Conservation (phyloP, 2,797 vertebrate genomes). For the Hoplostethus mediterraneus region DNA sequence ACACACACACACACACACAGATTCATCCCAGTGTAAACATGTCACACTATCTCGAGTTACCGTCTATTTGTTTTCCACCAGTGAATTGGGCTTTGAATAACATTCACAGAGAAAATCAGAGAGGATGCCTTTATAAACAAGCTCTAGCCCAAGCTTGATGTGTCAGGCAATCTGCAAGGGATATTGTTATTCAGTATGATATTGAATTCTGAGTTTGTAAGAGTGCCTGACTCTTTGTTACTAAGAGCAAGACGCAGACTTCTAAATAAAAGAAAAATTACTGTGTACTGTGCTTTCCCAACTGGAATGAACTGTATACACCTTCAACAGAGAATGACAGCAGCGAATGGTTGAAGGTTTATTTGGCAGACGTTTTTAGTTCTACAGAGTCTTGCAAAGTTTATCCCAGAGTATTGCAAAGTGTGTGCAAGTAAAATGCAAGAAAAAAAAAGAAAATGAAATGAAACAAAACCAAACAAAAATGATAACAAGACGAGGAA, state of each 20-base stretch:
- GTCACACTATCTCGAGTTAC: constrained; percentile 27
- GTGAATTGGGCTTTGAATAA: constrained; percentile 43
- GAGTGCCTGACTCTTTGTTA: constrained; percentile 25
- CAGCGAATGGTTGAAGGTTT: too few relatives aligned
- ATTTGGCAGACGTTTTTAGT: too few relatives aligned
- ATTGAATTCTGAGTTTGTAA: constrained; percentile 17
- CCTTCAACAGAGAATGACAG: too few relatives aligned
- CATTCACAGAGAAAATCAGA: constrained; percentile 33
- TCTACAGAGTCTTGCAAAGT: too few relatives aligned
- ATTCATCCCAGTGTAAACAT: constrained; percentile 22
- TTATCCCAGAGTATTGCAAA: too few relatives aligned
- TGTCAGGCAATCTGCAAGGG: constrained; percentile 10
- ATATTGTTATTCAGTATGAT: constrained; percentile 26
- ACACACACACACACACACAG: constrained; percentile 10
- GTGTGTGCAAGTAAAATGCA: too few relatives aligned
- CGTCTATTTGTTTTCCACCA: constrained; percentile 38
- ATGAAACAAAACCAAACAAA: background rate
- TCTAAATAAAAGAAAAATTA: background rate
- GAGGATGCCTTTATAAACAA: constrained; percentile 28
- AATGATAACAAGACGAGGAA: background rate
- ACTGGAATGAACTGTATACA: constrained; percentile 14
- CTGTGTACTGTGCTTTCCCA: background rate
- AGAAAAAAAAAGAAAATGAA: too few relatives aligned
- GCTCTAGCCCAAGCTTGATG: constrained; percentile 6
- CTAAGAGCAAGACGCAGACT: background rate